Evolutionary conservation across 2,888 invertebrate genomes (phyloP).

Genomic region (Cantharis rustica): DNA sequence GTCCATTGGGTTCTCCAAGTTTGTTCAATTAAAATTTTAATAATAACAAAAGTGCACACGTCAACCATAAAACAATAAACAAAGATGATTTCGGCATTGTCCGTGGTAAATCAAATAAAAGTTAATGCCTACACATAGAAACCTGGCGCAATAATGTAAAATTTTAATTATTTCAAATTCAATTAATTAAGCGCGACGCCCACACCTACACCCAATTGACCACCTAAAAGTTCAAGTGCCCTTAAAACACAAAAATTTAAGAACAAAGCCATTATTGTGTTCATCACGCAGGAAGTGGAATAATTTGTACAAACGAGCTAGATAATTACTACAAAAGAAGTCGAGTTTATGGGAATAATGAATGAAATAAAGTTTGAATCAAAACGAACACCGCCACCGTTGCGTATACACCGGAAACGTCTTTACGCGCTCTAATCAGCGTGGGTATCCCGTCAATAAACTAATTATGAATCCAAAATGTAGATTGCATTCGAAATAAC

Average conservation of each 20-base stretch:
- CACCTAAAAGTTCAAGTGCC: not conserved
- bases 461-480: conserved; percentile 2
- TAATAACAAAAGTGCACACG: not conserved
- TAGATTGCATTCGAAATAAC: not conserved
- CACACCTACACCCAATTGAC: not conserved
- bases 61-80: not conserved
- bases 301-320: conserved; percentile 35
- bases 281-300: conserved; percentile 31
- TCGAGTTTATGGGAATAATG: conserved; percentile 31
- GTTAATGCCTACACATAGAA: not conserved
- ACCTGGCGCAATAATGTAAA: not conserved
- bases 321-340: conserved; percentile 31
- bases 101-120: not conserved
- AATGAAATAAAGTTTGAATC: conserved; percentile 32
- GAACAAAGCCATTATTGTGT: conserved; percentile 8
- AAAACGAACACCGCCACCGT: conserved; percentile 25
- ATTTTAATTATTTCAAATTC: not conserved
- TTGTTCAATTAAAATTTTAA: not conserved
- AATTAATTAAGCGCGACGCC: not conserved
- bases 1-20: not conserved
- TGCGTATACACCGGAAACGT: conserved; percentile 31
- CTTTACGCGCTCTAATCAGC: conserved; percentile 36
- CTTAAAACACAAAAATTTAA: not conserved
- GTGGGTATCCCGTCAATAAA: conserved; percentile 32
- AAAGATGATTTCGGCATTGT: not conserved